These are phyloP conservation scores for Hyaena hyaena DNA, from an alignment of 2,113 vertebrate genomes.

Conservation along the genomic window DNA sequence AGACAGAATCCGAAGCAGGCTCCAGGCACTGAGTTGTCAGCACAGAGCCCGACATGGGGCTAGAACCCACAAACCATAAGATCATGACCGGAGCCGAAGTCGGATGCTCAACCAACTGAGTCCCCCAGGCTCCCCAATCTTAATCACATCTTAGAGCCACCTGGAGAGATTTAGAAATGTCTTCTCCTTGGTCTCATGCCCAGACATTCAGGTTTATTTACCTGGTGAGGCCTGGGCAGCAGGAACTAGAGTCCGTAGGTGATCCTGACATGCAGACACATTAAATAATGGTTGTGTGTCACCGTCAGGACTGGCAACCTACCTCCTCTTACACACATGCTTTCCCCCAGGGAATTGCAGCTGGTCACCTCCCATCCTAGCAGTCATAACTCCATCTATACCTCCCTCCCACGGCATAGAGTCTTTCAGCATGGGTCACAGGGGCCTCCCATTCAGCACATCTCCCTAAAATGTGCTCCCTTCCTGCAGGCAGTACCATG, in stretches of 20 bases:
- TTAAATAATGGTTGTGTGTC: not conserved
- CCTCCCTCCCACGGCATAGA: too few species aligned
- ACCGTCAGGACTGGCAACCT: not conserved
- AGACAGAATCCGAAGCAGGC: too few species aligned
- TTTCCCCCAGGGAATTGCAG: not conserved
- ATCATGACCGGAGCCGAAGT: too few species aligned
- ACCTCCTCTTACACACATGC: not conserved
- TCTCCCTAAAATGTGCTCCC: not conserved
- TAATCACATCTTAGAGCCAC: not conserved
- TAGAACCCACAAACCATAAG: too few species aligned
- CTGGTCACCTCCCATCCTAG: not conserved
- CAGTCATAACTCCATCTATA: not conserved
- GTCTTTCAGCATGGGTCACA: too few species aligned
- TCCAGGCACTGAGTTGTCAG: too few species aligned
- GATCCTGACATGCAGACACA: not conserved
- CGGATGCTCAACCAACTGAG: too few species aligned
- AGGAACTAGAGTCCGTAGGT: too few species aligned
- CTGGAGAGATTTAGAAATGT: not conserved
- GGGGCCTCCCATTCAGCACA: not conserved
- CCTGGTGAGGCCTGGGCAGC: not conserved
- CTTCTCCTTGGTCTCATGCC: not conserved
- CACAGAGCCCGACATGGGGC: too few species aligned
- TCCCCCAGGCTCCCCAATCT: not conserved
- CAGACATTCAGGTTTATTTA: not conserved
- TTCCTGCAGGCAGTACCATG: fast-evolving